phyloP scores from a whole-genome alignment of 2,888 invertebrate species.

The Tipula helvola region DNA sequence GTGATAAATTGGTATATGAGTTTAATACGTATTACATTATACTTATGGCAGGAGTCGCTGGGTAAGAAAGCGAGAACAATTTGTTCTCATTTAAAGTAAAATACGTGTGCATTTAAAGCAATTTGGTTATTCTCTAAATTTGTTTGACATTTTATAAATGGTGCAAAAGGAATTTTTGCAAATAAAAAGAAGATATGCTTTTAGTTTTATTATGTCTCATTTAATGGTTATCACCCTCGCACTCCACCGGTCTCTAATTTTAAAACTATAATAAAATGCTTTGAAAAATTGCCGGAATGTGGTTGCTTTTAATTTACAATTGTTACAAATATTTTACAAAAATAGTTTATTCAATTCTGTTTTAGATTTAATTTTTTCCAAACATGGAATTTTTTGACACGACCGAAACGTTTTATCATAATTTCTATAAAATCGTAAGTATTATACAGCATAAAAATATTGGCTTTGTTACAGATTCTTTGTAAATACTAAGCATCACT shows the following conservation, averaged over 20 bases:
- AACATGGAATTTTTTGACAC: neutral
- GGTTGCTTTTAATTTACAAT: neutral
- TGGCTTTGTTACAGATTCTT: neutral
- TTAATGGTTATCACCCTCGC: neutral
- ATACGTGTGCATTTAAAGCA: neutral
- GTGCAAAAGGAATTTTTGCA: neutral
- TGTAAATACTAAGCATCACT: neutral
- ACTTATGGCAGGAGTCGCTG: neutral
- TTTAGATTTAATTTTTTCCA: neutral
- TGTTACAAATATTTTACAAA: neutral
- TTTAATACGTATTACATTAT: neutral
- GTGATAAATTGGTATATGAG: neutral
- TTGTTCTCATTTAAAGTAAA: neutral
- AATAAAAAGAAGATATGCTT: neutral
- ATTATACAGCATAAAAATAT: neutral
- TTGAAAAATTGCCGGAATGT: neutral
- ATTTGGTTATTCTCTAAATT: neutral
- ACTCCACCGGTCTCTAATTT: neutral
- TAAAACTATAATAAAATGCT: neutral
- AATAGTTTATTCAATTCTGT: neutral
- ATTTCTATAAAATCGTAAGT: neutral
- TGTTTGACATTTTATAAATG: neutral
- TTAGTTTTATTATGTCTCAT: neutral
- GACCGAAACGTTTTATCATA: neutral
- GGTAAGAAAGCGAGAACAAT: neutral